Evolutionary conservation across 2,797 vertebrate genomes (phyloP).

Genomic region (Takifugu rubripes): DNA sequence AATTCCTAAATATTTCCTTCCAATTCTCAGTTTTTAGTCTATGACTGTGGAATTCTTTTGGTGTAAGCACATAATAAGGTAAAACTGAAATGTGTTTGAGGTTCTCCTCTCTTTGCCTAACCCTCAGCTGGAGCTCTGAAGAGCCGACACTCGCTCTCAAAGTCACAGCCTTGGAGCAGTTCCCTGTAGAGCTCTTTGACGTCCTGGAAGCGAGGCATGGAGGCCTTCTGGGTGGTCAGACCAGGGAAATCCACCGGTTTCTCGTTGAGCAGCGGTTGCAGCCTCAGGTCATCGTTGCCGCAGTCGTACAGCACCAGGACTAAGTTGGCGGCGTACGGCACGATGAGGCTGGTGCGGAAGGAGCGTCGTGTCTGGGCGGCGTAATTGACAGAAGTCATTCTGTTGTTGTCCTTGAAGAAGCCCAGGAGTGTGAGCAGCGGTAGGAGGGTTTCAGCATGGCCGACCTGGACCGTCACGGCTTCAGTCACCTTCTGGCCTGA

Average conservation of each 20-base stretch:
- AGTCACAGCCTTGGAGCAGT: conserved; percentile 82
- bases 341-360: conserved; percentile 84
- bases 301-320: conserved; percentile 88
- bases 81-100: neutral
- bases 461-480: conserved; percentile 85
- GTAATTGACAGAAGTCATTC: conserved; percentile 81
- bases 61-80: too few relatives aligned
- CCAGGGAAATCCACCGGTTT: conserved; percentile 78
- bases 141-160: conserved; percentile 65
- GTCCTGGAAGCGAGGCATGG: conserved; percentile 76
- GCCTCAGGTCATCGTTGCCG: conserved; percentile 76
- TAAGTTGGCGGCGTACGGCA: conserved; percentile 91
- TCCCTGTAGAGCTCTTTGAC: conserved; percentile 80
- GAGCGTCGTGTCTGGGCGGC: conserved; percentile 70
- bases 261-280: conserved; percentile 87
- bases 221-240: conserved; percentile 49
- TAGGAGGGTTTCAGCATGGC: conserved; percentile 93
- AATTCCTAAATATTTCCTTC: too few relatives aligned
- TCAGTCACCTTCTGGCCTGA: conserved; percentile 78
- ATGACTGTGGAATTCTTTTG: too few relatives aligned
- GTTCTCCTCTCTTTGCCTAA: neutral
- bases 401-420: conserved; percentile 83
- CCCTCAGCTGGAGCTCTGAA: conserved; percentile 10
- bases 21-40: too few relatives aligned
- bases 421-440: conserved; percentile 91